Percentiles rank a stretch among this genome's conserved stretches.
Conservation (phyloP, 2,113 vertebrate genomes). For the Falcunculus frontatus region DNA sequence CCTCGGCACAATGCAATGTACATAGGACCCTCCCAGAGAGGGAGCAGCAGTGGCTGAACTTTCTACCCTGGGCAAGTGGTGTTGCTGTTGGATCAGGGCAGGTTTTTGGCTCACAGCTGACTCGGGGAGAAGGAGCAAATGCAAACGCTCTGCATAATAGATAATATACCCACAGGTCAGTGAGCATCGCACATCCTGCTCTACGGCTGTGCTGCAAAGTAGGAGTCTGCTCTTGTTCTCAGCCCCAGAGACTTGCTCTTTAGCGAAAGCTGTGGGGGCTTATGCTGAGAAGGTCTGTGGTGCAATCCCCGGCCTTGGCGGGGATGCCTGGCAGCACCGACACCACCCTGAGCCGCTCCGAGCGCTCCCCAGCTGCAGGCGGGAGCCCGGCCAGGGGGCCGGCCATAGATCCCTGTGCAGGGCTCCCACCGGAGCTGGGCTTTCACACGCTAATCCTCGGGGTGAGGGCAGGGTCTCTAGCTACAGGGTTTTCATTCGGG, state of each 20-base stretch:
- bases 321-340: neutral
- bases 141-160: neutral
- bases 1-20: neutral
- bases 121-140: neutral
- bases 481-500: neutral
- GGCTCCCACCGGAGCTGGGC: neutral
- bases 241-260: slow-evolving; percentile 22
- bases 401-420: rapidly evolving
- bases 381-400: neutral
- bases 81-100: neutral
- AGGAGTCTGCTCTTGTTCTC: neutral
- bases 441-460: neutral
- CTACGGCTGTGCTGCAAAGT: neutral
- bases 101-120: neutral
- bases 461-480: neutral
- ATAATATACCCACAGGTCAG: slow-evolving; percentile 17
- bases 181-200: neutral
- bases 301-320: neutral
- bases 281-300: neutral
- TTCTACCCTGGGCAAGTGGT: neutral
- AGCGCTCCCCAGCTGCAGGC: neutral
- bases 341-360: neutral
- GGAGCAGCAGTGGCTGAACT: neutral
- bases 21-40: neutral
- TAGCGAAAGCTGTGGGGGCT: neutral